A percentile compares a stretch with the other conserved stretches of the same genome.
These are phyloP conservation scores for Artemisiospiza belli DNA, from an alignment of 2,113 vertebrate genomes.

Conservation along the genomic window DNA sequence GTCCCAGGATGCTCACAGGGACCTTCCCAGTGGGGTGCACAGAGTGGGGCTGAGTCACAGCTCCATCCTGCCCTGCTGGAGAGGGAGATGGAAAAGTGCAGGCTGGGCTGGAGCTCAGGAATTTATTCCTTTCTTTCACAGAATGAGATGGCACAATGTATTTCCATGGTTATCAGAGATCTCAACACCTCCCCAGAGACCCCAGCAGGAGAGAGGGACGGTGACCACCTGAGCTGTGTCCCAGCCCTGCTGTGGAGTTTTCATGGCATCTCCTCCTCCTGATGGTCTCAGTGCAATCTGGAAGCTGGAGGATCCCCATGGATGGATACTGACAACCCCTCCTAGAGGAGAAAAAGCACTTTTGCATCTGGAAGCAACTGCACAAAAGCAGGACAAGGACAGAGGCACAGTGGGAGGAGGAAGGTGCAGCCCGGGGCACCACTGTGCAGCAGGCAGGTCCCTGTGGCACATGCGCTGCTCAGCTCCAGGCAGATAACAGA, in stretches of 20 bases:
- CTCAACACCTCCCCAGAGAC: not conserved
- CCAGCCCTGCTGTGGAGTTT: not conserved
- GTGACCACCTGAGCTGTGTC: not conserved
- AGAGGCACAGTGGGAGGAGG: not conserved
- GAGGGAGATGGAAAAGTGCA: not conserved
- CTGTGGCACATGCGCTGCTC: not conserved
- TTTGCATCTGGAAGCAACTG: not conserved
- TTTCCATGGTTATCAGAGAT: not conserved
- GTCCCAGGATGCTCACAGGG: not conserved
- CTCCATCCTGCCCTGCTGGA: not conserved
- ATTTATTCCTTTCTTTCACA: not conserved
- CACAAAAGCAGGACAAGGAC: not conserved
- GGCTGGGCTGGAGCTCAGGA: not conserved
- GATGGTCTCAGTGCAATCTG: not conserved
- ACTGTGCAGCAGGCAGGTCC: not conserved
- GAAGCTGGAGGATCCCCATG: not conserved
- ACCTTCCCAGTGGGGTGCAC: not conserved
- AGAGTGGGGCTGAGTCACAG: rapidly evolving
- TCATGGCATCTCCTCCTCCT: not conserved
- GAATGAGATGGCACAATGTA: not conserved
- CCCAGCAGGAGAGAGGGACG: not conserved
- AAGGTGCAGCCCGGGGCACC: not conserved
- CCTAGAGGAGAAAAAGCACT: not conserved
- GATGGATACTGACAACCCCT: not conserved
- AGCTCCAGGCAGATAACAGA: not conserved